phyloP scores from a whole-genome alignment of 2,888 invertebrate genomes.

The Tenthredo scrophulariae region DNA sequence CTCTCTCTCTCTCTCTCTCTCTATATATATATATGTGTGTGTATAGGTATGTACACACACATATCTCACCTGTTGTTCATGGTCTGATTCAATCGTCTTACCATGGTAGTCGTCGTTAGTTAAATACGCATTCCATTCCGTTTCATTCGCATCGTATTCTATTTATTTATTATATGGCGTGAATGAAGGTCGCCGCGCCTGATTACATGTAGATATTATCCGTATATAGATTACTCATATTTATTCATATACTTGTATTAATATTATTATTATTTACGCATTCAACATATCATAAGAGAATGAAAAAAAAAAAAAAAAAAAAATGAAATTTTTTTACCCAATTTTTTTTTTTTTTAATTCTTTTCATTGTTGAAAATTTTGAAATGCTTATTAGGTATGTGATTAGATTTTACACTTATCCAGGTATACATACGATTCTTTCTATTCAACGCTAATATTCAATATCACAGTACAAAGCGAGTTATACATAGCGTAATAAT shows the following conservation, averaged over 20 bases:
- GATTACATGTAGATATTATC: constrained; percentile 19
- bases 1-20: neutral
- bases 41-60: neutral
- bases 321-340: too few species aligned
- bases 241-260: neutral
- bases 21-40: neutral
- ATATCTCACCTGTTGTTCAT: constrained; percentile 25
- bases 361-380: too few species aligned
- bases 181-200: constrained; percentile 18
- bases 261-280: neutral
- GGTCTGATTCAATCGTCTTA: constrained; percentile 38
- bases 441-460: neutral
- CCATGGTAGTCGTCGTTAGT: constrained; percentile 6
- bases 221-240: neutral
- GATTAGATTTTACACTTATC: neutral
- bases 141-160: neutral
- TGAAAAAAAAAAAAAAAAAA: neutral
- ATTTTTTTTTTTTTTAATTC: too few species aligned
- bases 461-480: neutral
- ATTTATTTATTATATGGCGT: neutral
- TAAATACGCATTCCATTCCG: constrained; percentile 35
- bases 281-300: neutral
- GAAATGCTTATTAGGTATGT: too few species aligned
- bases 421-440: neutral
- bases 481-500: neutral